phyloP scores from a whole-genome alignment of 2,888 invertebrate genomes.

The Mermis nigrescens region DNA sequence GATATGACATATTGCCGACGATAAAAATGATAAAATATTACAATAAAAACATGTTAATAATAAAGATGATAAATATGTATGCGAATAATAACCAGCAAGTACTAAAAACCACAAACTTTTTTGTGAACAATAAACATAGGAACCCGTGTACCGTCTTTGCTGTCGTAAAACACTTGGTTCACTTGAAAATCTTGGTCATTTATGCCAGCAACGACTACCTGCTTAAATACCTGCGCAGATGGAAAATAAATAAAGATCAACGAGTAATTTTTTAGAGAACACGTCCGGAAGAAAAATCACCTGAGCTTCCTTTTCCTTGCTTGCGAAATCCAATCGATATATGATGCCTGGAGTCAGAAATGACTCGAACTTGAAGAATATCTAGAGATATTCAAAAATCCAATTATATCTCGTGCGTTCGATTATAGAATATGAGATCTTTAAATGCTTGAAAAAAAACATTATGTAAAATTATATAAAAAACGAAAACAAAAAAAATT shows the following conservation, averaged over 20 bases:
- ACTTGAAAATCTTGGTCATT: slow-evolving; percentile 57
- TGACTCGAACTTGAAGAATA: slow-evolving; percentile 81
- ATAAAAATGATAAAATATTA: too few relatives aligned
- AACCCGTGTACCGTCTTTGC: slow-evolving; percentile 76
- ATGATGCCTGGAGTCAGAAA: slow-evolving; percentile 74
- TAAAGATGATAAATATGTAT: background rate
- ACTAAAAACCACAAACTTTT: slow-evolving; percentile 23
- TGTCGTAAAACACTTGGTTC: slow-evolving; percentile 70
- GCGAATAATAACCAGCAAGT: background rate
- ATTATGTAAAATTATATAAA: too few relatives aligned
- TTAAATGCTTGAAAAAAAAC: too few relatives aligned
- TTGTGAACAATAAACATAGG: slow-evolving; percentile 69
- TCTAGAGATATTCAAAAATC: slow-evolving; percentile 32
- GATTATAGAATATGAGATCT: background rate
- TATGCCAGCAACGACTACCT: slow-evolving; percentile 65
- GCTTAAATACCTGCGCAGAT: slow-evolving; percentile 54
- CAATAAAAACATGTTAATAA: background rate
- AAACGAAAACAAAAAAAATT: too few relatives aligned
- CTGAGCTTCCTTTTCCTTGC: too few relatives aligned
- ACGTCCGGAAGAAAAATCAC: too few relatives aligned
- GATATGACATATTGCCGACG: too few relatives aligned
- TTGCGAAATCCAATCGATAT: slow-evolving; percentile 60
- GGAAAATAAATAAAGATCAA: too few relatives aligned
- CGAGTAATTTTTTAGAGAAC: too few relatives aligned
- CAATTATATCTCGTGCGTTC: background rate